These are phyloP conservation scores for Chelmon rostratus DNA, from an alignment of 2,797 vertebrate genomes.

Conservation along the genomic window DNA sequence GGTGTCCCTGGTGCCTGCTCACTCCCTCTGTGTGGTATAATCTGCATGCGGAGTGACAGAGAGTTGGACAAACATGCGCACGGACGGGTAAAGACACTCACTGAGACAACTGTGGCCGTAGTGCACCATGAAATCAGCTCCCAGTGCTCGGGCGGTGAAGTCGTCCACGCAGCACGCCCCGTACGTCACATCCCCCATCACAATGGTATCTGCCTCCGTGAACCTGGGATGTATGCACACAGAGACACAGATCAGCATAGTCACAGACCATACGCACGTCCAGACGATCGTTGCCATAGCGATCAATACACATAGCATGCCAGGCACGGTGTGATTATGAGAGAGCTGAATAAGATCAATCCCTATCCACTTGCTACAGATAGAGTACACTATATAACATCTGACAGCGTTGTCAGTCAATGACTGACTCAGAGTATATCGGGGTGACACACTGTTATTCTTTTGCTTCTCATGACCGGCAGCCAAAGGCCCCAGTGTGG, in stretches of 20 bases:
- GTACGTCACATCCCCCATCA: constrained; percentile 98
- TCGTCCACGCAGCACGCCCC: constrained; percentile 98
- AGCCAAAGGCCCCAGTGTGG: constrained; percentile 24
- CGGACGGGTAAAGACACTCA: constrained; percentile 74
- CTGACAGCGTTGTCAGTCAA: constrained; percentile 50
- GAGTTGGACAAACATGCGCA: constrained; percentile 1
- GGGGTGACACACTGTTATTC: constrained; percentile 35
- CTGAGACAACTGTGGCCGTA: constrained; percentile 98
- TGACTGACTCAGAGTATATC: constrained; percentile 42
- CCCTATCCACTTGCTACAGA: constrained; percentile 28
- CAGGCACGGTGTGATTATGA: constrained; percentile 48
- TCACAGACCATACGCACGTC: constrained; percentile 43
- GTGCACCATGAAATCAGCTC: constrained; percentile 98
- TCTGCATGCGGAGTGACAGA: constrained; percentile 1
- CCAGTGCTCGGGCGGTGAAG: constrained; percentile 95
- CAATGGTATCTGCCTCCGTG: constrained; percentile 91
- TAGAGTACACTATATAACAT: constrained; percentile 33
- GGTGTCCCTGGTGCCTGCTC: constrained; percentile 18
- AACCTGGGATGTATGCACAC: constrained; percentile 82
- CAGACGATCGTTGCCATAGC: constrained; percentile 31
- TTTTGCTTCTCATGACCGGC: constrained; percentile 32
- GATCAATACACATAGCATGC: constrained; percentile 59
- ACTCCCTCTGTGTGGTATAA: constrained; percentile 4
- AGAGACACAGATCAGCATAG: constrained; percentile 40
- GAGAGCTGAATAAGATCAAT: constrained; percentile 64